Percentiles rank a stretch among this genome's conserved stretches.
Conservation (phyloP, 2,888 invertebrate genomes). For the Criorhina ranunculi region DNA sequence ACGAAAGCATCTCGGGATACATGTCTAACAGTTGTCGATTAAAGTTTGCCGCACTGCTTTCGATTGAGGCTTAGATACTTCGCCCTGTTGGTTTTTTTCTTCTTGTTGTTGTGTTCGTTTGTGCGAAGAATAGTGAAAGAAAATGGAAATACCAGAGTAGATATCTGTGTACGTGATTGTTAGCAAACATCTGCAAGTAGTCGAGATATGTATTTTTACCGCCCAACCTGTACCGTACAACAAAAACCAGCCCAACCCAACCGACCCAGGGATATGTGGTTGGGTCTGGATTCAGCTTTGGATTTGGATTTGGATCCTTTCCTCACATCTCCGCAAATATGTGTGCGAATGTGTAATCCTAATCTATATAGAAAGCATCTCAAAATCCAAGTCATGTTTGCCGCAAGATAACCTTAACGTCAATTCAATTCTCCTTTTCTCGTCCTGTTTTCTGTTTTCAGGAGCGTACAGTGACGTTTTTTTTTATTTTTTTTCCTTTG, state of each 20-base stretch:
- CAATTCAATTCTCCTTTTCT: slow-evolving; percentile 70
- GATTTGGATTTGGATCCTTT: slow-evolving; percentile 36
- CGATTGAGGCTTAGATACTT: slow-evolving; percentile 39
- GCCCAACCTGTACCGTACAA: slow-evolving; percentile 16
- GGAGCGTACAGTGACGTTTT: slow-evolving; percentile 30
- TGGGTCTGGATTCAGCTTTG: slow-evolving; percentile 29
- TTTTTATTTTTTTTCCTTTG: slow-evolving; percentile 11
- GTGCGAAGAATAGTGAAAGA: slow-evolving; percentile 21
- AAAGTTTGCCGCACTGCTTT: slow-evolving; percentile 46
- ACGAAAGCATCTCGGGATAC: slow-evolving; percentile 36
- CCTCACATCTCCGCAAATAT: slow-evolving; percentile 29
- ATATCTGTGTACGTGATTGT: slow-evolving; percentile 58
- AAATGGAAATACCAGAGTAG: slow-evolving; percentile 45
- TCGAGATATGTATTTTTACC: slow-evolving; percentile 19
- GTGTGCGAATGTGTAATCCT: slow-evolving; percentile 58
- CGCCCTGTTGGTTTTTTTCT: background rate
- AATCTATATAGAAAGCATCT: slow-evolving; percentile 71
- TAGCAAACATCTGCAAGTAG: slow-evolving; percentile 57
- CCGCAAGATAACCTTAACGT: slow-evolving; percentile 75
- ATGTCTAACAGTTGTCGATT: slow-evolving; percentile 45
- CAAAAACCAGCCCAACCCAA: slow-evolving; percentile 18
- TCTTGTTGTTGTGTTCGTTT: slow-evolving; percentile 2
- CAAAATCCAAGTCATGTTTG: slow-evolving; percentile 73
- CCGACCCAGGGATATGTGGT: slow-evolving; percentile 39
- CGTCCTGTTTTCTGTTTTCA: slow-evolving; percentile 37